phyloP scores from a whole-genome alignment of 2,888 invertebrate genomes.

The Drosophila siamana region DNA sequence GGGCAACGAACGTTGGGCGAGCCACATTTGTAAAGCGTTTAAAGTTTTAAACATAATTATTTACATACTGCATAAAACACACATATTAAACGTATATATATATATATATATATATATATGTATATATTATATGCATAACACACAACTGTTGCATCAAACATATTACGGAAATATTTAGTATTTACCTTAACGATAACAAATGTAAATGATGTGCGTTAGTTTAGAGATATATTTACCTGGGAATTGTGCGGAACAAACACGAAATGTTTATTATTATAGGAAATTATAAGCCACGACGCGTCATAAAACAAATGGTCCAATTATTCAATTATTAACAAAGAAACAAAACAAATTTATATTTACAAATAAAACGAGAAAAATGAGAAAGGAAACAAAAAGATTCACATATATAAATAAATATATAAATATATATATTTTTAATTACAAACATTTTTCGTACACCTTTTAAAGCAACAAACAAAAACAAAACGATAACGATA shows the following conservation, averaged over 20 bases:
- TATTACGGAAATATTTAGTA: constrained; percentile 38
- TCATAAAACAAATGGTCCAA: constrained; percentile 79
- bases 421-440: constrained; percentile 67
- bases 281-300: constrained; percentile 65
- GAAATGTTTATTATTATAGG: constrained; percentile 56
- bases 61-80: constrained; percentile 24
- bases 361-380: constrained; percentile 34
- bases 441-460: constrained; percentile 59
- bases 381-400: constrained; percentile 15
- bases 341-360: constrained; percentile 55
- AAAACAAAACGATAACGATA: constrained; percentile 20
- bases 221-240: constrained; percentile 67
- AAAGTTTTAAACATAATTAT: constrained; percentile 58
- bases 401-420: constrained; percentile 58
- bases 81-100: constrained; percentile 17
- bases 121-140: constrained; percentile 20
- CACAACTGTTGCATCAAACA: constrained; percentile 64
- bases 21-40: constrained; percentile 73
- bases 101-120: constrained; percentile 32
- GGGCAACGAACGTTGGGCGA: constrained; percentile 59
- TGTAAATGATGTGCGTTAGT: constrained; percentile 60
- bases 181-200: constrained; percentile 44
- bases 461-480: constrained; percentile 61
- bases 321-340: constrained; percentile 74
- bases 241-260: constrained; percentile 69